Evolutionary conservation across 2,888 invertebrate genomes (phyloP), one percentile per base, ranked within the genome.

Genomic region (Eudiplozoon nipponicum): DNA sequence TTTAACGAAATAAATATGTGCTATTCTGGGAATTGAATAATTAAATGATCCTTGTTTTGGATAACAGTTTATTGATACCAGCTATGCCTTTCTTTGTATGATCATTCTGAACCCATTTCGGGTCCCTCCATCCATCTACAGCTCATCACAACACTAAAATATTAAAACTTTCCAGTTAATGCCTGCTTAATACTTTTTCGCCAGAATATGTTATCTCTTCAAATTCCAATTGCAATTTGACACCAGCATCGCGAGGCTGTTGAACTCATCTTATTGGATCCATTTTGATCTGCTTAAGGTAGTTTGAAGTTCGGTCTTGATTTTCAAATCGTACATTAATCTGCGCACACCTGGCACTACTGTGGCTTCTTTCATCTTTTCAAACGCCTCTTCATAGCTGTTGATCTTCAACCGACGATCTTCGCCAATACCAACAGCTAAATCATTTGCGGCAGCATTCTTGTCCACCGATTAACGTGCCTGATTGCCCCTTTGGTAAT

Each of bases 141-240:
- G n/a, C n/a, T n/a, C n/a, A n/a, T n/a, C n/a, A n/a, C n/a, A n/a
- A n/a, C n/a, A n/a, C n/a, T n/a, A n/a, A n/a, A n/a, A n/a, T n/a
- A n/a, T n/a, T n/a, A n/a, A n/a, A n/a, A n/a, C n/a, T n/a, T n/a
- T n/a, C n/a, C n/a, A n/a, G n/a, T n/a, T n/a, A n/a, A n/a, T 11
- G 56, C 57, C 55, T 54, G 21, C 57, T 57, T 20, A 58, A 47
- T 44, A 57, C 57, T 18, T 54, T 53, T 45, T 58, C 57, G n/a
- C 57, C 58, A 17, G 57, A 52, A 45, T 58, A 59, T 43, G 59
- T 58, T 56, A 57, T 56, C 45, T 56, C 56, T 42, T 56, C 56
- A 47, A 54, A 57, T 38, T 56, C 54, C 15, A 47, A 43, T 43
- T 54, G 50, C 17, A 55, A 46, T 46, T 51, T 51, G 26, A 52